These are phyloP conservation scores for Nymphalis urticae DNA, from an alignment of 2,888 invertebrate genomes.

Conservation along the genomic window DNA sequence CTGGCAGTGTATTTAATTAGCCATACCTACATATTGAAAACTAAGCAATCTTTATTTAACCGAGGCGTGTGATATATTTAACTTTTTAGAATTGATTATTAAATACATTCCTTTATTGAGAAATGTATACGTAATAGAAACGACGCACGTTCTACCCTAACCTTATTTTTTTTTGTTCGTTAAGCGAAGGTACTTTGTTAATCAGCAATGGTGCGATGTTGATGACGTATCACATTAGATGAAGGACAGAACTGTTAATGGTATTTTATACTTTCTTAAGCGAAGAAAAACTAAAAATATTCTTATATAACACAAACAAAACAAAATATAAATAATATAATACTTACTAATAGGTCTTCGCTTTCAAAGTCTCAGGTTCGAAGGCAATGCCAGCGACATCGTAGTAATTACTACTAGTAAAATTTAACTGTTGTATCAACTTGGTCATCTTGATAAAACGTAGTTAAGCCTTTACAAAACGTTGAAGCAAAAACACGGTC, in stretches of 20 bases:
- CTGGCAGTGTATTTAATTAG: too few relatives aligned
- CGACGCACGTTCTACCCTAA: background rate
- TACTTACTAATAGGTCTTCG: conserved; percentile 64
- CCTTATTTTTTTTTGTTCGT: background rate
- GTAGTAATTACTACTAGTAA: conserved; percentile 79
- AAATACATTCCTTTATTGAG: too few relatives aligned
- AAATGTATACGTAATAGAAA: too few relatives aligned
- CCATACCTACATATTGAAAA: too few relatives aligned
- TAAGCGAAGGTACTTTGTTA: conserved; percentile 11
- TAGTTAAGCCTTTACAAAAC: conserved; percentile 74
- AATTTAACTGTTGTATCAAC: conserved; percentile 79
- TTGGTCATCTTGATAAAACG: conserved; percentile 78
- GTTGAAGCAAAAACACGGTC: conserved; percentile 67
- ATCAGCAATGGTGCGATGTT: conserved; percentile 5
- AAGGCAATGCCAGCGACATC: conserved; percentile 56
- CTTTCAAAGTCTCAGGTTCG: conserved; percentile 57
- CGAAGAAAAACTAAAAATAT: background rate
- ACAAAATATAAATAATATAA: conserved; percentile 17
- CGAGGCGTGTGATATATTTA: too few relatives aligned
- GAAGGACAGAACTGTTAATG: conserved; percentile 18
- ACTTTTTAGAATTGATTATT: too few relatives aligned
- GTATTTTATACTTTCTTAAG: background rate
- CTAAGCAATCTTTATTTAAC: too few relatives aligned
- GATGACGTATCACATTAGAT: conserved; percentile 30
- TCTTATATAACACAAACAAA: conserved; percentile 12